Evolutionary conservation across 2,797 vertebrate species (phyloP), one percentile per base, ranked within the genome.

Genomic region (Gymnodraco acuticeps): DNA sequence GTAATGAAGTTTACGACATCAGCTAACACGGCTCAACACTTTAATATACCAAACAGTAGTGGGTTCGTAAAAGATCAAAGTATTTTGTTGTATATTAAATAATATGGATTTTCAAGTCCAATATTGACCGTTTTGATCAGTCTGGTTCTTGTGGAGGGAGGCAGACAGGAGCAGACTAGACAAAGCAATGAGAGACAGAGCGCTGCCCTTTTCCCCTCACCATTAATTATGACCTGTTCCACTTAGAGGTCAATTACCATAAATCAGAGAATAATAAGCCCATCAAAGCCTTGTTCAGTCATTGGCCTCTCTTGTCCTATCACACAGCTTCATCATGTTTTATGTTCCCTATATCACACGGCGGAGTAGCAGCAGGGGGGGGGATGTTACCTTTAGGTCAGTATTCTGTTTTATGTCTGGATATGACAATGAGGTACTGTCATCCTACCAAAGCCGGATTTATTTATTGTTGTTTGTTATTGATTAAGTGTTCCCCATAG

Each of bases 181-280:
- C 42, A 41, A 75, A 55, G 14, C 42, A 56, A 67, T 17, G 55
- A 38, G 51, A 78, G 70, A 82, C 45, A 78, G 13, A 15, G 20
- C 75, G 70, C 17, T 89, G 88, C 78, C 84, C 83, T 87, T 90
- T 90, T 69, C 86, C 66, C 68, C 76, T 87, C 80, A 84, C 73
- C 80, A 90, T 93, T 91, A 93, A 91, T 93, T 91, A 93, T 89
- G 81, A 89, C 77, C 73, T 81, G 85, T 77, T 82, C 77, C 84
- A 88, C 85, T 81, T 47, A 88, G 86, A 86, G 92, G 90, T 94
- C 92, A 93, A 90, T 93, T 83, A 90, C 81, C 88, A 90, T 93
- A 93, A 93, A 94, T 93, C 92, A 91, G 84, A 89, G 63, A 87
- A 91, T 92, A 93, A 94, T 91, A 92, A 83, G 79, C 70, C 89